Base-by-base conservation (phyloP, 2,797 vertebrate genomes). In the Pogoniulus pusillus region DNA sequence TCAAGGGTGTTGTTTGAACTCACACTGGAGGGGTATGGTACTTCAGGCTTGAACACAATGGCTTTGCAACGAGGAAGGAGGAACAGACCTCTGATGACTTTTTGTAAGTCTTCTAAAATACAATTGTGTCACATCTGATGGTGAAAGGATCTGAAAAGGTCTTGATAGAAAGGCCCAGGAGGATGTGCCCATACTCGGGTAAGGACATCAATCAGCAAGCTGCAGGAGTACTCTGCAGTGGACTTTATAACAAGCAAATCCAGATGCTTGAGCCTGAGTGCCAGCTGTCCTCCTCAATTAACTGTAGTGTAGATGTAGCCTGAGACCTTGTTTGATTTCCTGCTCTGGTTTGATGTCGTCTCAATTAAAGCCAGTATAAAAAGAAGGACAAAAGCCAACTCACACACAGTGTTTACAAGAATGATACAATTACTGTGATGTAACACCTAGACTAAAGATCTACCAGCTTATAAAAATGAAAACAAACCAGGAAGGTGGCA, bases 281-380 rank as follows among this genome's bases (percentile, higher is more conserved):
- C 34, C 83, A 86, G 65, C 71, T 72, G 47, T 49, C 30, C 32
- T 30, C 23, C 29, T 70, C 54, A 13, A 0, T 86, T 78, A 73
- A n/a, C 53, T 73, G 35, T 15, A 5, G 27, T 6, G 3, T 37
- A 58, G 85, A 60, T 29, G 69, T 49, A 79, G 7, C 57, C 45
- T 84, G 55, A 71, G 53, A 64, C 29, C 35, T 90, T 37, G 59
- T 41, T 82, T 90, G 54, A 82, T 80, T 93, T 93, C 58, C 74
- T 79, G 43, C 74, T 79, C 39, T 1, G 1, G 26, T 77, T 77
- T 85, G 59, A 65, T 20, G 10, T 43, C 20, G 10, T 43, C 79
- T 92, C 69, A 78, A 0, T 59, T 75, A 63, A 13, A 90, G 30
- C 35, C 32, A 29, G 16, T 29, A 37, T 16, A 43, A 81, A 82